These are phyloP conservation scores for Delphinus delphis DNA, from an alignment of 2,113 vertebrate species.

Conservation along the genomic window DNA sequence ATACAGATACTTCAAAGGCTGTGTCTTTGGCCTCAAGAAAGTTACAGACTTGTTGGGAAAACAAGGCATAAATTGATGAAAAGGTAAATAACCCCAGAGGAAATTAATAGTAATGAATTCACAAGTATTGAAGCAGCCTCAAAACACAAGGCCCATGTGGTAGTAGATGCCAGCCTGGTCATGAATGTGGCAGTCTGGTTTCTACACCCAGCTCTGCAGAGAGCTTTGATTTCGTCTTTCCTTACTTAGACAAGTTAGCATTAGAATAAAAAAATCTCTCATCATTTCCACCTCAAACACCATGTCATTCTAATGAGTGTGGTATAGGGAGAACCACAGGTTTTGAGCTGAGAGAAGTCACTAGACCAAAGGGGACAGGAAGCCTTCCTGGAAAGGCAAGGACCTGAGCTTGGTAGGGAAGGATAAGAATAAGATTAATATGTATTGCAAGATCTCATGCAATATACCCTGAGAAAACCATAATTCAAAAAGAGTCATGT, in stretches of 20 bases:
- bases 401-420: background rate
- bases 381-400: too few relatives aligned
- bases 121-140: background rate
- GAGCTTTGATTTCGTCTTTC: background rate
- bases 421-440: background rate
- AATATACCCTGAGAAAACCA: background rate
- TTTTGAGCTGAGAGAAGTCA: background rate
- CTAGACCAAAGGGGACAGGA: background rate
- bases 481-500: too few relatives aligned
- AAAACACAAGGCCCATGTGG: background rate
- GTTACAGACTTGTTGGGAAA: background rate
- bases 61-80: background rate
- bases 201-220: background rate
- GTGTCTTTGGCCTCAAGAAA: background rate
- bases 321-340: background rate
- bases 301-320: background rate
- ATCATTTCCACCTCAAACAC: background rate
- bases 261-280: background rate
- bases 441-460: background rate
- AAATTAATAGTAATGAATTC: background rate
- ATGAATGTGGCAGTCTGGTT: background rate
- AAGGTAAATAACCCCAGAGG: background rate
- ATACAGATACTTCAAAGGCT: background rate
- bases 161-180: background rate
- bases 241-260: background rate